A percentile compares a stretch with the other conserved stretches of the same genome.
Evolutionary conservation across 2,888 invertebrate genomes (phyloP).

Genomic region (Lydus trimaculatus): DNA sequence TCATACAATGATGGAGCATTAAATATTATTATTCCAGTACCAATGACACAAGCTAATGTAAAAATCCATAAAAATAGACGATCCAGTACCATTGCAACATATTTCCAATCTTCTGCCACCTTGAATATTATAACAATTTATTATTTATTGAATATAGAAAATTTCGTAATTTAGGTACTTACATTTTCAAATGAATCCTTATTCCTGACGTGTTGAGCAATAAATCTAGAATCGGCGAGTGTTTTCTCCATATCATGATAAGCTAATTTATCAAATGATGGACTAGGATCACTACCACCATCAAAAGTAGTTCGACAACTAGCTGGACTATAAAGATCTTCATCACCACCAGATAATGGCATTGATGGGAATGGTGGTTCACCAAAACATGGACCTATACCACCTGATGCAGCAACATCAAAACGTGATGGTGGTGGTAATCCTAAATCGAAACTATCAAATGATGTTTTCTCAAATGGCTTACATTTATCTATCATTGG

Average conservation of each 20-base stretch:
- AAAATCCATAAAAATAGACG: slow-evolving; percentile 95
- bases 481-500: slow-evolving; percentile 73
- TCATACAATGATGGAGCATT: slow-evolving; percentile 93
- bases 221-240: slow-evolving; percentile 90
- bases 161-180: slow-evolving; percentile 66
- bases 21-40: slow-evolving; percentile 87
- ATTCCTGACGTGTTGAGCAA: slow-evolving; percentile 94
- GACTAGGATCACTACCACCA: slow-evolving; percentile 72
- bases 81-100: slow-evolving; percentile 96
- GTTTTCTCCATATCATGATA: slow-evolving; percentile 90
- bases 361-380: slow-evolving; percentile 74
- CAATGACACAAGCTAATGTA: slow-evolving; percentile 90
- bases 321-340: slow-evolving; percentile 80
- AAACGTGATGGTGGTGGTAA: slow-evolving; percentile 59
- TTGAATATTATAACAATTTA: slow-evolving; percentile 49
- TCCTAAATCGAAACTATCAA: slow-evolving; percentile 63
- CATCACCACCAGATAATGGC: slow-evolving; percentile 79
- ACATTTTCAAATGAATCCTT: slow-evolving; percentile 94
- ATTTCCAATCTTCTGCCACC: slow-evolving; percentile 99
- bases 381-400: slow-evolving; percentile 70
- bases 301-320: slow-evolving; percentile 63
- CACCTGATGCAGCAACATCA: slow-evolving; percentile 72
- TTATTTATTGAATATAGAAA: background rate
- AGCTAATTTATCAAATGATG: slow-evolving; percentile 82
- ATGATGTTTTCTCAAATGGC: slow-evolving; percentile 68